Percentiles rank a stretch among this genome's conserved stretches.
These are phyloP conservation scores for Pachydiplax longipennis DNA, from an alignment of 2,888 invertebrate genomes.

Conservation along the genomic window DNA sequence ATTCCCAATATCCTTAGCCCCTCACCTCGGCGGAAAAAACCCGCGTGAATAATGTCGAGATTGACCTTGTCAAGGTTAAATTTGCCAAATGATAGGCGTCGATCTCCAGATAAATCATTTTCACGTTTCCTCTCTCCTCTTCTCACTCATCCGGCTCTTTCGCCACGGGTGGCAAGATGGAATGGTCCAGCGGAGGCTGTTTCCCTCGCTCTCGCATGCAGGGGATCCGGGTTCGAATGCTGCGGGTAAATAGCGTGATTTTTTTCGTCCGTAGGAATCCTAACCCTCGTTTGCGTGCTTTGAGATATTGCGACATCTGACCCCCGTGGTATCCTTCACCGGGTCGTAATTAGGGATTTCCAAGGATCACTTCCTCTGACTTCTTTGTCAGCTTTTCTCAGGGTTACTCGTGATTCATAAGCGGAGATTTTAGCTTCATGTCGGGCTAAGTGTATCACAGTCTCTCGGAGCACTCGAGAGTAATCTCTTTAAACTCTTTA, in stretches of 20 bases:
- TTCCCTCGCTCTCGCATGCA: not conserved
- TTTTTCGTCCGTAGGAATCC: not conserved
- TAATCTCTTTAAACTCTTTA: too few species aligned
- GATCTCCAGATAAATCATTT: not conserved
- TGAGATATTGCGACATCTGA: not conserved
- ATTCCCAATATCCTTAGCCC: not conserved
- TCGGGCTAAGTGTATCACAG: not conserved
- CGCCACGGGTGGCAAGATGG: constrained; percentile 25
- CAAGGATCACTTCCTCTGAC: not conserved
- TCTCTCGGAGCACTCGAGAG: not conserved
- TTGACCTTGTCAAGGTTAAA: constrained; percentile 21
- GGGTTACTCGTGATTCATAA: not conserved
- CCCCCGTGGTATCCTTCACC: not conserved
- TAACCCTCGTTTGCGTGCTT: not conserved
- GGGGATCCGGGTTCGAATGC: constrained; percentile 3
- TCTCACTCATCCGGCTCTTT: not conserved
- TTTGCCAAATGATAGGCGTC: constrained; percentile 11
- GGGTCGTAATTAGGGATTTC: not conserved
- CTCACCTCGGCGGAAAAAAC: not conserved
- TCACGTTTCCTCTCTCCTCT: not conserved
- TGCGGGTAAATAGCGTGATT: not conserved
- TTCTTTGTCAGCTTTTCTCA: not conserved
- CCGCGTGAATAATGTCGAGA: not conserved
- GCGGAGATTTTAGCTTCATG: not conserved
- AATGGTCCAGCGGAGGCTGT: not conserved